These are phyloP conservation scores for Chiroxiphia lanceolata DNA, from an alignment of 2,797 vertebrate genomes.

Conservation along the genomic window DNA sequence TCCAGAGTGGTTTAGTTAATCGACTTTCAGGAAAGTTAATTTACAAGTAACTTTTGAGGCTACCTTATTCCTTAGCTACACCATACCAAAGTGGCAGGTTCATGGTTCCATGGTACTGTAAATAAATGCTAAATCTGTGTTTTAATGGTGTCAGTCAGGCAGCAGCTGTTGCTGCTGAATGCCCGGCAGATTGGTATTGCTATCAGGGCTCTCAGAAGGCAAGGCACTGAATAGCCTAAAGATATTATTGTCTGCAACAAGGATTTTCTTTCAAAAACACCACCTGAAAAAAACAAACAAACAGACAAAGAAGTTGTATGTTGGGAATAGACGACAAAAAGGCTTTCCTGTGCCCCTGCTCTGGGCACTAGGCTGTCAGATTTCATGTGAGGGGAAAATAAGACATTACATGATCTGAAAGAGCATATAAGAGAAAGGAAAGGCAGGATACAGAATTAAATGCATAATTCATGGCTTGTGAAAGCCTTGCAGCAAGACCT, in stretches of 20 bases:
- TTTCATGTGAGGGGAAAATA: background rate
- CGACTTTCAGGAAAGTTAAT: background rate
- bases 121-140: background rate
- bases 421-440: background rate
- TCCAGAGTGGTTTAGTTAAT: background rate
- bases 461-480: constrained; percentile 27
- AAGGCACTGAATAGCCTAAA: background rate
- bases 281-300: background rate
- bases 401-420: background rate
- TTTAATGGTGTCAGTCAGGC: constrained; percentile 13
- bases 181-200: background rate
- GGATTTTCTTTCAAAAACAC: background rate
- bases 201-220: background rate
- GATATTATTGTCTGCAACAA: constrained; percentile 1
- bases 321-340: background rate
- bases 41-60: background rate
- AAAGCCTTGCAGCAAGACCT: constrained; percentile 46
- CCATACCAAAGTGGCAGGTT: background rate
- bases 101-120: background rate
- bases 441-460: constrained; percentile 1
- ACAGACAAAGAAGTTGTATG: background rate
- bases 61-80: background rate
- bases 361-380: background rate
- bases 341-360: background rate
- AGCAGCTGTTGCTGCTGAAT: constrained; percentile 35